Conservation (phyloP, 1,140 invertebrate species). For the Hycleus cichorii region DNA sequence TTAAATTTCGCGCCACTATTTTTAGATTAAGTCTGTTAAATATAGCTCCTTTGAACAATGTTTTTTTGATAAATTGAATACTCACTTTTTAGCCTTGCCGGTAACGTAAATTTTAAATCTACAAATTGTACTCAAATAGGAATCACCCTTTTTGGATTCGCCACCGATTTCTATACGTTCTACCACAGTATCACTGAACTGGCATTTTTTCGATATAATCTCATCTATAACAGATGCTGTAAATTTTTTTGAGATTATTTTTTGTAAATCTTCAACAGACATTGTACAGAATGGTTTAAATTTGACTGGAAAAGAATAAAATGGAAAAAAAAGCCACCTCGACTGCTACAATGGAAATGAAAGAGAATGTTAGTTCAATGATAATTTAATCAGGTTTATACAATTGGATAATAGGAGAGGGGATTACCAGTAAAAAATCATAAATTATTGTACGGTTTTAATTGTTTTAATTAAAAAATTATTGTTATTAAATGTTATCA, state of each 20-base stretch:
- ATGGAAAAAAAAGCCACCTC: no score
- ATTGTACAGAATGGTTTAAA: background rate
- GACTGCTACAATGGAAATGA: no score
- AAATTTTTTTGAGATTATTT: conserved; percentile 35
- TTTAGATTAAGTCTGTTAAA: conserved; percentile 1
- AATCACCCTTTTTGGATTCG: conserved; percentile 54
- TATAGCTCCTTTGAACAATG: background rate
- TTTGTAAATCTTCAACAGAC: conserved; percentile 6
- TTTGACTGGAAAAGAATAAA: no score
- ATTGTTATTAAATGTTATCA: no score
- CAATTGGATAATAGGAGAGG: no score
- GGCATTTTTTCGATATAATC: conserved; percentile 38
- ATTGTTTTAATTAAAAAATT: no score
- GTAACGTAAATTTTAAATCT: conserved; percentile 48
- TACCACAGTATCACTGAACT: conserved; percentile 42
- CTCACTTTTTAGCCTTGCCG: conserved; percentile 29
- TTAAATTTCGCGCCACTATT: background rate
- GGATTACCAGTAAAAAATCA: no score
- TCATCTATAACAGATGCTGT: conserved; percentile 42
- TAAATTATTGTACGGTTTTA: no score
- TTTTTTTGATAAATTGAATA: conserved; percentile 10
- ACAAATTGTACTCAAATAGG: conserved; percentile 54
- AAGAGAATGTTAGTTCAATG: no score
- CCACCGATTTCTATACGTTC: conserved; percentile 41
- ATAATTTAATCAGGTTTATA: no score